These are phyloP conservation scores for Chirona hameri DNA, from an alignment of 2,888 invertebrate genomes.

Conservation along the genomic window DNA sequence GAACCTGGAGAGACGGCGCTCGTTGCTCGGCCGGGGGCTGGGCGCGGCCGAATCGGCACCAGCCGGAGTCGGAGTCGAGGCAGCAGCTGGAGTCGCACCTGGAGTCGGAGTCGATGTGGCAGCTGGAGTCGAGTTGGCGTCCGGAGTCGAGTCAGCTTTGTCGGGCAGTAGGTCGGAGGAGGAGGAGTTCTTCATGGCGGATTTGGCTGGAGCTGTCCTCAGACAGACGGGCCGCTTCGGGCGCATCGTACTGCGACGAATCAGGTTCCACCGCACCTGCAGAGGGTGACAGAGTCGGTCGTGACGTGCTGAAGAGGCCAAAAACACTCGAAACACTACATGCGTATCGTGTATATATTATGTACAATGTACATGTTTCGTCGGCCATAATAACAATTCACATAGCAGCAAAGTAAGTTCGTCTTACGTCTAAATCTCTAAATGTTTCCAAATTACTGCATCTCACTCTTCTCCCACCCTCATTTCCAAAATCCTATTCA, in stretches of 20 bases:
- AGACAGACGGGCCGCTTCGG: not conserved
- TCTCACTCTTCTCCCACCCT: no score
- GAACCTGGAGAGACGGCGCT: not conserved
- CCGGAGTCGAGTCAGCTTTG: not conserved
- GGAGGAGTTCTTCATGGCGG: not conserved
- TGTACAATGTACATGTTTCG: no score
- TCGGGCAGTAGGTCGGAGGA: not conserved
- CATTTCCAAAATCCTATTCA: no score
- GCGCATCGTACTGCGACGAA: not conserved
- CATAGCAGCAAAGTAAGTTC: no score
- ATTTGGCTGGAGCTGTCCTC: not conserved
- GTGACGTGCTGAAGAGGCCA: not conserved
- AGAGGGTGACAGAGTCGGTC: not conserved
- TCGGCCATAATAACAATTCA: no score
- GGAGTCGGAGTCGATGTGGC: no score
- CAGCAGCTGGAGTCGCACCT: no score
- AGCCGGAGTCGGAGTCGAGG: no score
- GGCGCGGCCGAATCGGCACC: not conserved
- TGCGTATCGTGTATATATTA: no score
- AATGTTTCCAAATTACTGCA: no score
- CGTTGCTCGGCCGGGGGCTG: not conserved
- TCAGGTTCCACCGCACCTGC: conserved; percentile 12
- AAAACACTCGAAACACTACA: no score
- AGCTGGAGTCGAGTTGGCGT: not conserved
- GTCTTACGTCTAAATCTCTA: no score